These are phyloP conservation scores for Phoenicopterus ruber DNA, from an alignment of 2,113 vertebrate species.

Conservation along the genomic window DNA sequence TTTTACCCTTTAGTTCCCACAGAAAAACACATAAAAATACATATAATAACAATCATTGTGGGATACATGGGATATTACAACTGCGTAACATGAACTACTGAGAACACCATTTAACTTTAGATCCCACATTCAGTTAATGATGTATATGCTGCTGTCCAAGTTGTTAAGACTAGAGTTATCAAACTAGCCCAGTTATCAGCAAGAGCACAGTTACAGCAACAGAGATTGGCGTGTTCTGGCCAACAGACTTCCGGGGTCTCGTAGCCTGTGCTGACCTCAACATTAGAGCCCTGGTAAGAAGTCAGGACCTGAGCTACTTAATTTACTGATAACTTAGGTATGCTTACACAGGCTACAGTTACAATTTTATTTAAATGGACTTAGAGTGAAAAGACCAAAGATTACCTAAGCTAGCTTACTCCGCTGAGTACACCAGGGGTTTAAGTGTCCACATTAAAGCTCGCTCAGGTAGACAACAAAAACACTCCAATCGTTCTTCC, in stretches of 20 bases:
- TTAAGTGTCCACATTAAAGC: neutral
- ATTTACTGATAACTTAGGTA: neutral
- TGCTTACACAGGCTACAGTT: neutral
- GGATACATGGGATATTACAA: neutral
- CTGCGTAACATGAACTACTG: rapidly evolving
- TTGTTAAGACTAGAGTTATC: neutral
- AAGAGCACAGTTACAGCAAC: neutral
- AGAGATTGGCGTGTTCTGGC: neutral
- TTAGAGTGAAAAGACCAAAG: neutral
- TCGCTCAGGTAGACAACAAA: neutral
- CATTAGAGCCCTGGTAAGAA: neutral
- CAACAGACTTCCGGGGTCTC: neutral
- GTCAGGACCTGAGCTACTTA: neutral
- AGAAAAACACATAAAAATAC: neutral
- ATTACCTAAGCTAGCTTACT: neutral
- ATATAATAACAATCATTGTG: neutral
- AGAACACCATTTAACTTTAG: neutral
- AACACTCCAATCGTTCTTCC: too few species aligned
- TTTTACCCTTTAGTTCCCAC: neutral
- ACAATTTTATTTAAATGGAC: neutral
- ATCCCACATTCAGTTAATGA: neutral
- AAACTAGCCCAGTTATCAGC: neutral
- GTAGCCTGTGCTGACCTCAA: neutral
- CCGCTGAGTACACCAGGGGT: neutral
- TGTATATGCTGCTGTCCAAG: neutral